Evolutionary conservation across 2,888 invertebrate species (phyloP).

Genomic region (Pecten maximus): DNA sequence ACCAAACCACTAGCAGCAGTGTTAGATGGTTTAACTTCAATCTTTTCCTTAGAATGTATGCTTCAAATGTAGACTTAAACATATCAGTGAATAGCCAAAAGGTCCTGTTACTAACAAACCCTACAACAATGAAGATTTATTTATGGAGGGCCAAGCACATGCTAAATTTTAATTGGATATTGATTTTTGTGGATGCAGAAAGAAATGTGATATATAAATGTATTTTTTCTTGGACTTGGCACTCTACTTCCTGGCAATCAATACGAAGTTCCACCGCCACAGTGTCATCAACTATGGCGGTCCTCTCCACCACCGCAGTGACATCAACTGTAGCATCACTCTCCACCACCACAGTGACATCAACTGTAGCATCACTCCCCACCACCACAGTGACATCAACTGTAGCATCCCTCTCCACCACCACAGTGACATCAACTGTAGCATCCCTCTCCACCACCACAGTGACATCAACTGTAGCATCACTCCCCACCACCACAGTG

Average conservation of each 20-base stretch:
- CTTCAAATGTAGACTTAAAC: not conserved
- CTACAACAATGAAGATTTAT: not conserved
- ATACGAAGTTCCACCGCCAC: not conserved
- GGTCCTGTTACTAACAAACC: not conserved
- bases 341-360: no score
- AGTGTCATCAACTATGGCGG: not conserved
- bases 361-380: no score
- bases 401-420: no score
- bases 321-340: no score
- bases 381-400: no score
- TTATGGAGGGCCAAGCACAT: slow-evolving; percentile 3
- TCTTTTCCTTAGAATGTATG: not conserved
- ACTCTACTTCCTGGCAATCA: slow-evolving; percentile 7
- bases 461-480: no score
- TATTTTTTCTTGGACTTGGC: slow-evolving; percentile 1
- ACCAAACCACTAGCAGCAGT: not conserved
- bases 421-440: no score
- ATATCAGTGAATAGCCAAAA: not conserved
- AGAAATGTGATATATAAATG: slow-evolving; percentile 19
- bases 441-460: no score
- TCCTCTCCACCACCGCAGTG: no score
- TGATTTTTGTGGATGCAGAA: slow-evolving; percentile 14
- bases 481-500: no score
- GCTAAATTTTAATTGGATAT: slow-evolving; percentile 35
- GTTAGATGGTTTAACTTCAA: not conserved